phyloP scores from a whole-genome alignment of 2,113 vertebrate genomes.

The Mustela nigripes region DNA sequence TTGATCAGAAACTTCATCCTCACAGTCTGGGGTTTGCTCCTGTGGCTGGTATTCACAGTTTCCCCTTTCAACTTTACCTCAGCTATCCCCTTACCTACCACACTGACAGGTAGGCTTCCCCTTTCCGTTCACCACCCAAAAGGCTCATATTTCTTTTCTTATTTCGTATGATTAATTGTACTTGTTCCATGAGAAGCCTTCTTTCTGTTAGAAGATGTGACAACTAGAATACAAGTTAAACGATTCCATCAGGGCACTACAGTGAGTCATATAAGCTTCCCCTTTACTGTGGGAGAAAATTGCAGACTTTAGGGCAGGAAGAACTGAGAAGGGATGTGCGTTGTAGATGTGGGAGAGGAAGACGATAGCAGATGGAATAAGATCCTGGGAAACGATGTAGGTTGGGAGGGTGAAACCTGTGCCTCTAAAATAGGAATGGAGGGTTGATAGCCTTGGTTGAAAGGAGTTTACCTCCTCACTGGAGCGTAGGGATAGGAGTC shows the following conservation, averaged over 20 bases:
- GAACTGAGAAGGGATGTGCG: neutral
- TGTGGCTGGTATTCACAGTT: constrained; percentile 60
- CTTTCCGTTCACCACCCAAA: neutral
- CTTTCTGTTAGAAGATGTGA: neutral
- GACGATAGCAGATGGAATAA: neutral
- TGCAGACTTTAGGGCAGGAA: neutral
- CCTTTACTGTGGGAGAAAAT: neutral
- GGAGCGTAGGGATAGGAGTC: neutral
- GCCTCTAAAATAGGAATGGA: neutral
- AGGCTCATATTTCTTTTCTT: neutral
- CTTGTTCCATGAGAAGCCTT: neutral
- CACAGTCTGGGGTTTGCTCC: constrained; percentile 6
- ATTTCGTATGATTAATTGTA: neutral
- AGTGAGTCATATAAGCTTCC: neutral
- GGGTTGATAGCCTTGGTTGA: neutral
- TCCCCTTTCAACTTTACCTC: constrained; percentile 25
- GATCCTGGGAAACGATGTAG: neutral
- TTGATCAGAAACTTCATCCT: constrained; percentile 28
- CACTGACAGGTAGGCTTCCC: constrained; percentile 8
- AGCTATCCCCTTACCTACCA: constrained; percentile 7
- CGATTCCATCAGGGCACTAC: neutral
- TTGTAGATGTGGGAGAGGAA: neutral
- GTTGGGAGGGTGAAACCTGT: neutral
- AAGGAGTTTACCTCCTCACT: neutral
- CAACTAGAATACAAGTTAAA: constrained; percentile 41